Base-by-base conservation (phyloP, 2,113 vertebrate species). In the Zingel zingel region DNA sequence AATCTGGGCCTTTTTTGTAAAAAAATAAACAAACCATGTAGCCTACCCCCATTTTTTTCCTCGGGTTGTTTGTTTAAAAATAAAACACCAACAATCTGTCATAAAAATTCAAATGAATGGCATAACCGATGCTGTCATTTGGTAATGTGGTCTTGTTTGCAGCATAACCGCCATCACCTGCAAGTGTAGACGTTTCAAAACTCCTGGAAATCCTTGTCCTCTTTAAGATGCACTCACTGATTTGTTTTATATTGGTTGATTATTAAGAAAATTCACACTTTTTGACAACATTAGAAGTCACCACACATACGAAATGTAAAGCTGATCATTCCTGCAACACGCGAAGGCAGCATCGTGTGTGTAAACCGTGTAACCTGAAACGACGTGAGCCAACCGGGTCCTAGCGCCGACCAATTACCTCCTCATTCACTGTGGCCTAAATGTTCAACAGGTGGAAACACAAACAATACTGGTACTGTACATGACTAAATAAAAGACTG, bases 361-460 rank as follows among this genome's bases (percentile, higher is more conserved):
- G 71, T 2, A 2, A 39, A 4, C 1, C 39, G 9, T 10, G 2
- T 16, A 67, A 53, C 33, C 47, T 81, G 63, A 53, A 56, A 64
- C 61, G 33, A 81, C 4, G 25, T 21, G 64, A 54, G 4, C 18
- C 48, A 7, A 14, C 84, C 1, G 25, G 82, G 88, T 90, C 88
- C 80, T 87, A 90, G 68, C 2, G 57, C 79, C 84, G 0, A 0
- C 30, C 0, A 0, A 0, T 5, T n/a, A 13, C 30, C 7, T 21
- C 6, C 11, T 45, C 23, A 21, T 65, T 74, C 73, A 82, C 77
- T 71, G 45, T 59, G 51, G 18, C 10, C 47, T 73, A 21, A 67
- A 67, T 50, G 50, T 75, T 88, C 88, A 88, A 91, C 88, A 90
- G 79, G 90, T 89, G 73, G 66, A 79, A 85, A 74, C n/a, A 45